Base-by-base conservation (phyloP, 2,113 vertebrate species). In the Gallinago media region DNA sequence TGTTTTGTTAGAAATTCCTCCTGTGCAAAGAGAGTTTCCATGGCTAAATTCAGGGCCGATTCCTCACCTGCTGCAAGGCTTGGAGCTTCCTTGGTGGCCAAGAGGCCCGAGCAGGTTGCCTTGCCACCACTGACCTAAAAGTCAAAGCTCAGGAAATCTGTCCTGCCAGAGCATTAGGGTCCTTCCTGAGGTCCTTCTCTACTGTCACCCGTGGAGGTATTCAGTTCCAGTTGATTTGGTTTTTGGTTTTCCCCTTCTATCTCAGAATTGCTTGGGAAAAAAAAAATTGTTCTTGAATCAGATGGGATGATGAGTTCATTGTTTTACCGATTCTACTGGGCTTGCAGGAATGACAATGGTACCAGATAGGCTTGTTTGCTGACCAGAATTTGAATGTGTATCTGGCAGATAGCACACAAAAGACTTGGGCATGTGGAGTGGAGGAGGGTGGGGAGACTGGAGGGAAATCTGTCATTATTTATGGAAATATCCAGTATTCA, bases 401-500 rank as follows among this genome's bases (percentile, higher is more conserved):
- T 83, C 65, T 91, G 90, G 90, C 83, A 91, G 56, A 94, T 88
- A 94, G 65, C 15, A 85, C 92, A 97, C 90, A 97, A 98, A 93
- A 93, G 89, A 90, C 47, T 90, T 81, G 83, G 86, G 92, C 92
- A 93, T 94, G 92, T 94, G 92, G 94, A 97, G 88, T 89, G 82
- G 93, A 96, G 91, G 52, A 96, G 88, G 95, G 95, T 94, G 91
- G 92, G 70, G 89, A 92, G 89, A 97, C 71, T 88, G 86, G 62
- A 96, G 82, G 83, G 88, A 95, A 96, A 89, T 96, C 77, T 96
- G 82, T 96, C 93, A 97, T 96, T 97, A 94, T 92, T 96, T 96
- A 96, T 91, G 95, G 92, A 97, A 97, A 97, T 96, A 93, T 79
- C 85, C 88, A 83, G 79, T 95, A 92, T 96, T 96, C 88, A 95